Conservation (phyloP, 2,113 vertebrate genomes). For the Pelecanus crispus region DNA sequence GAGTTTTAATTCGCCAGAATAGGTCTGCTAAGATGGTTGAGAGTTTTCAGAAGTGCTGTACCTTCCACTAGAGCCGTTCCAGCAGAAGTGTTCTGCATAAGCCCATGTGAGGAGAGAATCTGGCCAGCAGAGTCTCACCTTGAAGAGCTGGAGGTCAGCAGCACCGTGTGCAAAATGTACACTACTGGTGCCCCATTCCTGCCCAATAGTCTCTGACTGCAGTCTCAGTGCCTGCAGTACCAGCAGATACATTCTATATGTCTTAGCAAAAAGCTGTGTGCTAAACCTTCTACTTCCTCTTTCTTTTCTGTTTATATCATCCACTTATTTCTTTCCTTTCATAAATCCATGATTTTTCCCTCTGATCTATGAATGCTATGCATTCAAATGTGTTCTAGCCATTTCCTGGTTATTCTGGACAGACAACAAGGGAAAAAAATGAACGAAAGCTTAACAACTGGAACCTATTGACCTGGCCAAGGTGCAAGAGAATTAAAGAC, state of each 20-base stretch:
- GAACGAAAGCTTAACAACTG: neutral
- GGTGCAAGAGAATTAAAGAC: neutral
- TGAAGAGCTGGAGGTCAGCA: neutral
- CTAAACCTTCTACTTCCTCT: neutral
- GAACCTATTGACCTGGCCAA: neutral
- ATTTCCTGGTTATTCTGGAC: neutral
- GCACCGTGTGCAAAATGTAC: fast-evolving
- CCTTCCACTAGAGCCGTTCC: neutral
- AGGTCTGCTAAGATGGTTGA: neutral
- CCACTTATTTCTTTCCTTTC: neutral
- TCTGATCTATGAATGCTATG: neutral
- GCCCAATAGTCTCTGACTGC: neutral
- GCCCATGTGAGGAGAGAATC: neutral
- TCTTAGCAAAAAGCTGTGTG: neutral
- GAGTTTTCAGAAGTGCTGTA: neutral
- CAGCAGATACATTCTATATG: neutral
- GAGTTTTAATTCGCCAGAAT: neutral
- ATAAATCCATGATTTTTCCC: neutral
- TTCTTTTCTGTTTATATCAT: neutral
- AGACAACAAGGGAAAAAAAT: neutral
- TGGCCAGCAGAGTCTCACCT: neutral
- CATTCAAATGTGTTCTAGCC: neutral
- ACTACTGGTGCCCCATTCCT: too few species aligned
- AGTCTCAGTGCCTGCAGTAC: neutral
- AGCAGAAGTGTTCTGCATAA: fast-evolving